A percentile compares a stretch with the other conserved stretches of the same genome.
Conservation (phyloP, 2,888 invertebrate species). For the Phania funesta region DNA sequence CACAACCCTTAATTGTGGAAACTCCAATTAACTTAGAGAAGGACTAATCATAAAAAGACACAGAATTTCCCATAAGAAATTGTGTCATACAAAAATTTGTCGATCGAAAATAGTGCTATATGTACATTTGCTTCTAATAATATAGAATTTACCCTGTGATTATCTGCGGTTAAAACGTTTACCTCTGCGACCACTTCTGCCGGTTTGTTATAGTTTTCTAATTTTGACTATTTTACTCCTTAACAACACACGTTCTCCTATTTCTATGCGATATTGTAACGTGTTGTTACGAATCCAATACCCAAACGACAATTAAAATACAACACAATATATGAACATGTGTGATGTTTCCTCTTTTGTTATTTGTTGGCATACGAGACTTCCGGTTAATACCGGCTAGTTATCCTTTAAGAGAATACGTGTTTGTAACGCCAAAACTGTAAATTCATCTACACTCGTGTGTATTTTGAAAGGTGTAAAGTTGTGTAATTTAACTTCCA, state of each 20-base stretch:
- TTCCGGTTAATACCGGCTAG: conserved; percentile 14
- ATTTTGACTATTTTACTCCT: neutral
- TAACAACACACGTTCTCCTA: conserved; percentile 14
- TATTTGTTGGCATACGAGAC: neutral
- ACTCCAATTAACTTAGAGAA: too few relatives aligned
- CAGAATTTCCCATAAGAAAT: too few relatives aligned
- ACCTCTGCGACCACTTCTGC: too few relatives aligned
- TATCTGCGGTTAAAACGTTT: too few relatives aligned
- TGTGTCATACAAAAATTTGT: too few relatives aligned
- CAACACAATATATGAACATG: neutral
- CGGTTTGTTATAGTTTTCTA: too few relatives aligned
- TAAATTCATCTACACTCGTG: neutral
- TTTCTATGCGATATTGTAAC: conserved; percentile 35
- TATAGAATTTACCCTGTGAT: too few relatives aligned
- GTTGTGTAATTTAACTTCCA: neutral
- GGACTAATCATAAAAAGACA: too few relatives aligned
- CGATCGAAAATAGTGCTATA: too few relatives aligned
- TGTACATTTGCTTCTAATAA: too few relatives aligned
- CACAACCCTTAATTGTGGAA: too few relatives aligned
- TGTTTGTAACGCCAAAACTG: conserved; percentile 9
- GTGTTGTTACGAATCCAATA: conserved; percentile 14
- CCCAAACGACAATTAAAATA: neutral
- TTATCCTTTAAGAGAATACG: conserved; percentile 7
- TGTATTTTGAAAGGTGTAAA: neutral
- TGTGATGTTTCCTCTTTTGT: neutral